Conservation (phyloP, 2,113 vertebrate species). For the Pycnonotus jocosus region DNA sequence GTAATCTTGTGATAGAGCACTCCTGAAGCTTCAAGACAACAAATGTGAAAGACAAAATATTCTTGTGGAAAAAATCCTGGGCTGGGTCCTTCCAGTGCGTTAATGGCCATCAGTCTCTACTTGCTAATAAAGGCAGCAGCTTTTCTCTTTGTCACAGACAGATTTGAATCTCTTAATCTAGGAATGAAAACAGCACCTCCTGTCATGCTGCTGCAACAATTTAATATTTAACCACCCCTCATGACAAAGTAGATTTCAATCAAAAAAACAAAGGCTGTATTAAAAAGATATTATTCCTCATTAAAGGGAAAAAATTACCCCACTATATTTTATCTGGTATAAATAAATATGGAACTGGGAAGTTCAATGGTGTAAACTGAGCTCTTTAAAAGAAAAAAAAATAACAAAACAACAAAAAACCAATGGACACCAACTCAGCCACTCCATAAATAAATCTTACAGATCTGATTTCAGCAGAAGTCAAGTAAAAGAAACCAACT, state of each 20-base stretch:
- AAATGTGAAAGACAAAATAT: neutral
- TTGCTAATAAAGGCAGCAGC: neutral
- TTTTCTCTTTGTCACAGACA: neutral
- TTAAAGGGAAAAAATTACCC: rapidly evolving
- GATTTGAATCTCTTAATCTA: rapidly evolving
- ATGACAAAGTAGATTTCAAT: neutral
- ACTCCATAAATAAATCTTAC: neutral
- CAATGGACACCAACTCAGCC: neutral
- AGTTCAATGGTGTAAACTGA: neutral
- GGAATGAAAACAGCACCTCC: rapidly evolving
- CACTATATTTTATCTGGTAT: neutral
- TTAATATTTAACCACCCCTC: neutral
- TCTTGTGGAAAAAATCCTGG: neutral
- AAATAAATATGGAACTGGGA: neutral
- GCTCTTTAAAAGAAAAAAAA: neutral
- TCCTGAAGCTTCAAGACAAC: neutral
- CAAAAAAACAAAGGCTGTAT: neutral
- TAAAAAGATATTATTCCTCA: neutral
- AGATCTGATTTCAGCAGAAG: neutral
- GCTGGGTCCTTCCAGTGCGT: neutral
- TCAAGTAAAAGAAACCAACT: neutral
- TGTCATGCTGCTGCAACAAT: neutral
- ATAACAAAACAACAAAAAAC: rapidly evolving
- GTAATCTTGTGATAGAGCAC: neutral
- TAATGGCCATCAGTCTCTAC: neutral